Evolutionary conservation across 2,888 invertebrate genomes (phyloP).

Genomic region (Eupithecia abbreviata): DNA sequence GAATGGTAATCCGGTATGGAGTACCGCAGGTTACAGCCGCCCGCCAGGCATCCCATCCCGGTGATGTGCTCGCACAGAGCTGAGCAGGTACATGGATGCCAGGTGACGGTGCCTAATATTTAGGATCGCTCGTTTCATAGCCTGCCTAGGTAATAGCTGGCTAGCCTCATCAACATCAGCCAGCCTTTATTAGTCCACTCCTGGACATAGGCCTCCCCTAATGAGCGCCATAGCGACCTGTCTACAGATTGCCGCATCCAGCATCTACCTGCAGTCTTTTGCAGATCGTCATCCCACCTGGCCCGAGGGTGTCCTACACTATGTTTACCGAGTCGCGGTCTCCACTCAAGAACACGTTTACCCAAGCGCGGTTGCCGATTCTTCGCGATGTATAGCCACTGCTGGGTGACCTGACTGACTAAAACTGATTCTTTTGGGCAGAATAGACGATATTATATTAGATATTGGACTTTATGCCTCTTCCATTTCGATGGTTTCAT

Average conservation of each 20-base stretch:
- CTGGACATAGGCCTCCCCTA: too few relatives aligned
- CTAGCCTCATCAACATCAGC: not conserved
- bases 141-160: not conserved
- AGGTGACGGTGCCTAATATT: slow-evolving; percentile 11
- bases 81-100: slow-evolving; percentile 19
- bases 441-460: not conserved
- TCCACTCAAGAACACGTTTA: too few relatives aligned
- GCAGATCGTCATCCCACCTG: too few relatives aligned
- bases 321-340: too few relatives aligned
- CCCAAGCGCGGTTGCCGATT: too few relatives aligned
- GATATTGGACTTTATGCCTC: not conserved
- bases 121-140: not conserved
- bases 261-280: too few relatives aligned
- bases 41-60: not conserved
- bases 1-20: not conserved
- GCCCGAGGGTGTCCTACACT: too few relatives aligned
- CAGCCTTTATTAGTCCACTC: too few relatives aligned
- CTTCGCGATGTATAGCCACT: too few relatives aligned
- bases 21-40: not conserved
- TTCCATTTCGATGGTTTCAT: not conserved
- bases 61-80: slow-evolving; percentile 3
- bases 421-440: not conserved
- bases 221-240: too few relatives aligned
- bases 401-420: not conserved
- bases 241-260: too few relatives aligned